Base-by-base conservation (phyloP, 2,113 vertebrate species). In the Pantherophis guttatus region DNA sequence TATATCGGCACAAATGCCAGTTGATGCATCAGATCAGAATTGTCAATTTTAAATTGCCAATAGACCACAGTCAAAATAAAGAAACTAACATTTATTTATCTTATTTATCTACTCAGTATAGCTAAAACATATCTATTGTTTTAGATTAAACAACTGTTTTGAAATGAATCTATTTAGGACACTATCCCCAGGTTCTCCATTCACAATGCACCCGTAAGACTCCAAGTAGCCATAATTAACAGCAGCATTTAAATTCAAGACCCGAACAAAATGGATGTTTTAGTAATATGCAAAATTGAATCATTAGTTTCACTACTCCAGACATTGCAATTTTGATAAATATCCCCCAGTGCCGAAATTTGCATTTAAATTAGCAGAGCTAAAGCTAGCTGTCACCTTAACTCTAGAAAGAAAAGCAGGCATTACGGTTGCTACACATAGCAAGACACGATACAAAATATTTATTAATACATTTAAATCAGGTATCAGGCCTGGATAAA, bases 251-350 rank as follows among this genome's bases (percentile, higher is more conserved):
- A 95, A 93, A 94, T 33, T 44, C 48, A 91, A 75, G 48, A 58
- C 9, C 86, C 94, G 90, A 95, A 92, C 94, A 92, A 90, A 95
- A 95, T 93, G 87, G 94, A 93, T 95, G 94, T 96, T 94, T 95
- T 87, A 94, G 0, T 0, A 95, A 29, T 62, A 81, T 92, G 52
- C 13, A 94, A 59, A 90, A 87, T 87, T 96, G 91, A 95, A 94
- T 95, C 88, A 87, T 95, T 97, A 95, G 94, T 92, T 95, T 89
- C 86, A 94, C 12, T 93, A 81, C 91, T 52, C 94, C 81, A 93
- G 65, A 92, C 29, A 87, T 91, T 89, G 70, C 85, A 92, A 92
- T 94, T 95, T 90, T 95, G 86, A 87, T 94, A 95, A 88, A 93
- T 95, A 19, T 92, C 54, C 12, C 10, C 55, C 44, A 62, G 87